Base-by-base conservation (phyloP, 2,113 vertebrate genomes). In the Gyps fulvus region DNA sequence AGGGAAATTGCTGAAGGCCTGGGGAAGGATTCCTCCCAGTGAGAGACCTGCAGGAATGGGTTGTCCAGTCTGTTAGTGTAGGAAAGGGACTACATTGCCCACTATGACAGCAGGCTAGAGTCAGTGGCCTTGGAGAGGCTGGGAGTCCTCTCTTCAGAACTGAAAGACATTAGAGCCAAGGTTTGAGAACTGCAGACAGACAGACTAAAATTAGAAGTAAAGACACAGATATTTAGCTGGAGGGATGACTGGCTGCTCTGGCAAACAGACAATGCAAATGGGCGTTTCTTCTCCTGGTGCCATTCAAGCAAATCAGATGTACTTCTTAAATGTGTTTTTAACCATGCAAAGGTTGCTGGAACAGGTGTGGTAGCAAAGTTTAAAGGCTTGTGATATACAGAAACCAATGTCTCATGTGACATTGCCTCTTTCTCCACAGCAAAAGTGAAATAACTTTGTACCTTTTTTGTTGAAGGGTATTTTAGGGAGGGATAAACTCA, bases 241-340 rank as follows among this genome's bases (percentile, higher is more conserved):
- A 83, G 13, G 2, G 14, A 19, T 59, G 55, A 47, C 20, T 34
- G 31, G 21, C 31, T 72, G 21, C 31, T 79, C 77, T 76, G 57
- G 40, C 7, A 83, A 47, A 59, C 0, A 6, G 47, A 25, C 21
- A 22, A 5, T 55, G 40, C 20, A 69, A 78, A 72, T 0, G 0
- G 8, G 4, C 2, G 0, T 66, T 95, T 74, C 32, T 81, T 74
- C 50, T 83, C 21, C 57, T 50, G 11, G 14, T 71, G 32, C 5
- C 20, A 23, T 40, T 89, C 23, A 84, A 25, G 26, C 5, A 89
- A 58, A 82, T n/a, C 20, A 84, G 45, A 38, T 9, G 6, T 38
- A 36, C 16, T 49, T 87, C 38, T 55, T 57, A 66, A 78, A 63
- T 13, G 7, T 5, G 2, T 19, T 95, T 96, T 69, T 83, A 58